A percentile compares a stretch with the other conserved stretches of the same genome.
phyloP scores from a whole-genome alignment of 2,888 invertebrate genomes.

The Hofmannophila pseudospretella region DNA sequence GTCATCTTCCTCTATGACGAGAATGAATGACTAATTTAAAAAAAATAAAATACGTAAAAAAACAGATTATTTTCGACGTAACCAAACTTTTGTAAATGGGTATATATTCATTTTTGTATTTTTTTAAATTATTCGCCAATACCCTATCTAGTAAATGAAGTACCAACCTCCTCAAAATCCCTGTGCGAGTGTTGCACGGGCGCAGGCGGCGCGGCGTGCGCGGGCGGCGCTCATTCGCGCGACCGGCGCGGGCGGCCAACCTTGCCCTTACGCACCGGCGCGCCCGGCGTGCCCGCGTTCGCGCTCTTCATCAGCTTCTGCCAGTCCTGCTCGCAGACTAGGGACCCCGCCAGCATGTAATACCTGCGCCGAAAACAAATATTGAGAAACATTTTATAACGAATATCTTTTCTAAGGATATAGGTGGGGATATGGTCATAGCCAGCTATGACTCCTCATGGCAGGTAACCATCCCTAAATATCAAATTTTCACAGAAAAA shows the following conservation, averaged over 20 bases:
- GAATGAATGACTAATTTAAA: no score
- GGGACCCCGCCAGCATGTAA: slow-evolving; percentile 92
- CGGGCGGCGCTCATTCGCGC: slow-evolving; percentile 85
- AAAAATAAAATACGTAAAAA: no score
- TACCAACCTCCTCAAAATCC: slow-evolving; percentile 67
- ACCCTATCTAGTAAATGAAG: neutral
- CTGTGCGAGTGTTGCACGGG: slow-evolving; percentile 52
- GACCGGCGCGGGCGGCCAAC: slow-evolving; percentile 92
- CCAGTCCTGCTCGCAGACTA: slow-evolving; percentile 97
- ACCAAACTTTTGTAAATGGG: neutral
- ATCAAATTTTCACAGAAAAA: no score
- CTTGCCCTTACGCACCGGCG: slow-evolving; percentile 91
- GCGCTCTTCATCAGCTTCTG: slow-evolving; percentile 92
- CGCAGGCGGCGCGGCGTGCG: slow-evolving; percentile 19
- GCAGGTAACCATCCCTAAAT: no score
- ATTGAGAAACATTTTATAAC: no score
- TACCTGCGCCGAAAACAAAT: no score
- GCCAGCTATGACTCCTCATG: no score
- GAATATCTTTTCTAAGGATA: no score
- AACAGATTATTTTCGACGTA: neutral
- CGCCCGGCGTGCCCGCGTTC: slow-evolving; percentile 79
- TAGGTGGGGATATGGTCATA: no score
- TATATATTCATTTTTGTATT: neutral
- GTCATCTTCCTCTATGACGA: no score
- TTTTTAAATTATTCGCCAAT: no score